Conservation (phyloP, 2,888 invertebrate species). For the Phengaris arion region DNA sequence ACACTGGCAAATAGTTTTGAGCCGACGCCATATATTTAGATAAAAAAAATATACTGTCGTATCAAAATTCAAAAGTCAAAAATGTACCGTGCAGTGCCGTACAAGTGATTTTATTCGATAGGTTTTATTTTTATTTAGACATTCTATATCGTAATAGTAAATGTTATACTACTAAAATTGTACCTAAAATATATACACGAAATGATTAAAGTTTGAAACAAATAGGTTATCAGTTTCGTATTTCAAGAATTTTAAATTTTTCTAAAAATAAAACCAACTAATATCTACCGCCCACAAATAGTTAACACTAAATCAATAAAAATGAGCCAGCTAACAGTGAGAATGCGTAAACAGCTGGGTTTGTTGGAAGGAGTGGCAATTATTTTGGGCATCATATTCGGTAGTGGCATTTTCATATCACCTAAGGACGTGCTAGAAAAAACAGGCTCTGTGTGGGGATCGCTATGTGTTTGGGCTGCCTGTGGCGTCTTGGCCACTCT, state of each 20-base stretch:
- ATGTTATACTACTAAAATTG: not conserved
- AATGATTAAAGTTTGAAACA: not conserved
- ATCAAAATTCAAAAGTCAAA: not conserved
- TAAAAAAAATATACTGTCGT: not conserved
- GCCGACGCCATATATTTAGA: no score
- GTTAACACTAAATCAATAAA: not conserved
- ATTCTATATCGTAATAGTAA: not conserved
- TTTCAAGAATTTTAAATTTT: not conserved
- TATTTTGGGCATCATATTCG: slow-evolving; percentile 96
- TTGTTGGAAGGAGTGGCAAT: slow-evolving; percentile 95
- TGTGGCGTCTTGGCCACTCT: slow-evolving; percentile 94
- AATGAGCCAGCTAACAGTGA: slow-evolving; percentile 80
- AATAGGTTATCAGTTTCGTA: not conserved
- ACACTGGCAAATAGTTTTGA: no score
- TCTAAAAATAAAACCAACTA: slow-evolving; percentile 25
- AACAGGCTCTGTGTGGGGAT: slow-evolving; percentile 93
- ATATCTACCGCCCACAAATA: slow-evolving; percentile 7
- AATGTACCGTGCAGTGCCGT: not conserved
- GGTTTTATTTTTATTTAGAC: not conserved
- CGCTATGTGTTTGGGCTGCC: slow-evolving; percentile 91
- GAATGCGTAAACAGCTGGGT: slow-evolving; percentile 93
- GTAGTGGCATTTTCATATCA: slow-evolving; percentile 97
- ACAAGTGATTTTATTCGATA: not conserved
- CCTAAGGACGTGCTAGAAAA: slow-evolving; percentile 95
- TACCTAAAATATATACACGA: not conserved